Evolutionary conservation across 2,888 invertebrate species (phyloP).

Genomic region (Megastigmus dorsalis): DNA sequence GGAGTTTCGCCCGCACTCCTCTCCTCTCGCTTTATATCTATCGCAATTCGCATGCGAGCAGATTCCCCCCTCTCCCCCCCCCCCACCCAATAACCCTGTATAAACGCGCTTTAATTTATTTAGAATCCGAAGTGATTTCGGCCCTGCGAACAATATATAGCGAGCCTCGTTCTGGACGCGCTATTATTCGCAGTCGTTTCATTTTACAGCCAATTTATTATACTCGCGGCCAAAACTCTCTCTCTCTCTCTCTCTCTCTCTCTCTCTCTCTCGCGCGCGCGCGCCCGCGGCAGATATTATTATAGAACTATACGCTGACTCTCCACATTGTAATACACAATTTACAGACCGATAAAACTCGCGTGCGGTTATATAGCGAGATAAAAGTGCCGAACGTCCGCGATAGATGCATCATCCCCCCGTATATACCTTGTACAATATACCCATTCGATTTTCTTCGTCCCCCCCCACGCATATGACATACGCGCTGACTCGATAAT

Average conservation of each 20-base stretch:
- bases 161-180: not conserved
- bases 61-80: too few species aligned
- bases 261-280: not conserved
- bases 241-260: too few species aligned
- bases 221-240: too few species aligned
- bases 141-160: slow-evolving; percentile 16
- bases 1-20: not conserved
- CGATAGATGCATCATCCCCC: slow-evolving; percentile 2
- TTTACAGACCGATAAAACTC: slow-evolving; percentile 45
- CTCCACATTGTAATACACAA: slow-evolving; percentile 9
- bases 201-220: slow-evolving; percentile 32
- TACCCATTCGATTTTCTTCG: not conserved
- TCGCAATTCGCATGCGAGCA: not conserved
- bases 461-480: not conserved
- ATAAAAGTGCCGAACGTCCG: not conserved
- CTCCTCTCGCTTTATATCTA: not conserved
- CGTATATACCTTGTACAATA: too few species aligned
- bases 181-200: slow-evolving; percentile 12
- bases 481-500: not conserved
- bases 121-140: slow-evolving; percentile 14
- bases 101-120: slow-evolving; percentile 36
- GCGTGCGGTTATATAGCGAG: not conserved
- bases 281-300: slow-evolving; percentile 2
- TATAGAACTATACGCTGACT: not conserved
- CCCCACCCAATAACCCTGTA: too few species aligned